phyloP scores from a whole-genome alignment of 1,140 invertebrate genomes.

The Patella vulgata region DNA sequence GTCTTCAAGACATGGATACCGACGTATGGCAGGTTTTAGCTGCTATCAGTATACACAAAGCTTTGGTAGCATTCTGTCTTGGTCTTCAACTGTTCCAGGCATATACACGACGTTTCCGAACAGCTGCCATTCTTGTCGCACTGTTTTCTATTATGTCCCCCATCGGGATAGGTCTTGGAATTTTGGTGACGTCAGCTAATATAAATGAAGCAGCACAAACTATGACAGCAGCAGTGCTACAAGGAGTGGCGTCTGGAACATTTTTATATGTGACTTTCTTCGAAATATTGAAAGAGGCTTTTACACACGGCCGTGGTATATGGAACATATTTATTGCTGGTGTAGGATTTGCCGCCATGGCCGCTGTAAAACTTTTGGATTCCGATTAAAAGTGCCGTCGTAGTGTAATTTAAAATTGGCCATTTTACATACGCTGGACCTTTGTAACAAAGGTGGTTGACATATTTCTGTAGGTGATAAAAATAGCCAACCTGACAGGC shows the following conservation, averaged over 20 bases:
- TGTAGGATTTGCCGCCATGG: constrained; percentile 35
- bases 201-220: constrained; percentile 38
- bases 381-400: constrained; percentile 7
- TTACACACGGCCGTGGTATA: constrained; percentile 38
- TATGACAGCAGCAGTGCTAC: constrained; percentile 68
- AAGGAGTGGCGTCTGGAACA: constrained; percentile 85
- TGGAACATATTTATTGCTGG: constrained; percentile 32
- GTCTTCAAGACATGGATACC: constrained; percentile 59
- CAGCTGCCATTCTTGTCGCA: constrained; percentile 44
- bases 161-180: constrained; percentile 71
- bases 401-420: too few species aligned
- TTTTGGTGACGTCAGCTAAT: constrained; percentile 64
- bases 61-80: constrained; percentile 81
- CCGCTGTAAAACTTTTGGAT: constrained; percentile 32
- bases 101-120: constrained; percentile 67
- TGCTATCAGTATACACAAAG: constrained; percentile 75
- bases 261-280: constrained; percentile 91
- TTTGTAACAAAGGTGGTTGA: too few species aligned
- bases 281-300: constrained; percentile 80
- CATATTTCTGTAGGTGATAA: too few species aligned
- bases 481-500: too few species aligned
- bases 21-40: constrained; percentile 78
- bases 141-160: constrained; percentile 77
- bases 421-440: too few species aligned
- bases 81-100: constrained; percentile 75